Base-by-base conservation (phyloP, 1,140 invertebrate genomes). In the Eciton burchellii region DNA sequence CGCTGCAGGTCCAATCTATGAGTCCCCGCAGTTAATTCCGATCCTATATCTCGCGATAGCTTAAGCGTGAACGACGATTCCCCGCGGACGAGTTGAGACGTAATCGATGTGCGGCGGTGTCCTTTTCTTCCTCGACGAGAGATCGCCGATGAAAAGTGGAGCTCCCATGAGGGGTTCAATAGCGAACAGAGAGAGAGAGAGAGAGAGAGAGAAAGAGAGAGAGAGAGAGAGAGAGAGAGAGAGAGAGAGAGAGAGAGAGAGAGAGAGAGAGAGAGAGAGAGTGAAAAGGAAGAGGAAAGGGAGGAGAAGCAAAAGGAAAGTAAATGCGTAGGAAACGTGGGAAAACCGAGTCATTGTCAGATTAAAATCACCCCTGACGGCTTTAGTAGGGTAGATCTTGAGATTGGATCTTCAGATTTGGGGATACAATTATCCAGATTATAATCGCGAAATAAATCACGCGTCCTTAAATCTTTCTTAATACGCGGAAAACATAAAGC, bases 91-190 rank as follows among this genome's bases (percentile, higher is more conserved):
- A 72, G 26, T 76, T 71, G 29, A 57, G 52, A 66, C 66, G 43
- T 86, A 86, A 84, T 86, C 76, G 49, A 86, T 86, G 76, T 72
- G 59, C 66, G 49, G n/a, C 41, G 26, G 19, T 43, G 41, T 73
- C 59, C 49, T 9, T 41, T 41, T 16, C 26, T 63, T 41, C 35
- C n/a, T 16, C 59, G n/a, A 26, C 16, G 57, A 63, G 6, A 83
- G 52, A 52, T 45, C 16, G 76, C 35, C 11, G 49, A 54, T 35
- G 41, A 52, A 45, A 59, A 59, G 70, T 45, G 35, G 47, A 76
- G 26, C 26, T 76, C 72, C 59, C 70, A 26, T 29, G 71, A 62
- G 70, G 47, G 47, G 41, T 26, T 57, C 45, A 54, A 76, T 54
- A 19, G 47, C n/a, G 35, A 54, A 49, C 19, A 54, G 59, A 47